phyloP scores from a whole-genome alignment of 2,888 invertebrate species.

The Drosophila falleni region DNA sequence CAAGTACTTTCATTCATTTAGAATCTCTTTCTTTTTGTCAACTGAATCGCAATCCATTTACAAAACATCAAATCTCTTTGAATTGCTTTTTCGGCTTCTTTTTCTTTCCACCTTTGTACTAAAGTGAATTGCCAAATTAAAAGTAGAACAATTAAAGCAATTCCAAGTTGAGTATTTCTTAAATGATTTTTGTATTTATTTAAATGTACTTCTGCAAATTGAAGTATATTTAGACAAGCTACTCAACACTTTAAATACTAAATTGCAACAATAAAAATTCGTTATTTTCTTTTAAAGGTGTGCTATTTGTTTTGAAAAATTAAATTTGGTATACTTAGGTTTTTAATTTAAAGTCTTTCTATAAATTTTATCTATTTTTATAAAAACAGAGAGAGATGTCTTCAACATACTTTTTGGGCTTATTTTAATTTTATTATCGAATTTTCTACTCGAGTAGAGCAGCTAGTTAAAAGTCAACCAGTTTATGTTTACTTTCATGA shows the following conservation, averaged over 20 bases:
- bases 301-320: too few relatives aligned
- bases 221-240: not conserved
- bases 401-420: not conserved
- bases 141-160: slow-evolving; percentile 11
- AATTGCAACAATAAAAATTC: not conserved
- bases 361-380: too few relatives aligned
- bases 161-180: slow-evolving; percentile 2
- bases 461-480: not conserved
- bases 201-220: not conserved
- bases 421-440: too few relatives aligned
- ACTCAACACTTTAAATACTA: not conserved
- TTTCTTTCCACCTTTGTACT: not conserved
- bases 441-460: not conserved
- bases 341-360: too few relatives aligned
- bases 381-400: not conserved
- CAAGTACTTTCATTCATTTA: slow-evolving; percentile 26
- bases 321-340: too few relatives aligned
- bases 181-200: not conserved
- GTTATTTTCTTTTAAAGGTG: not conserved
- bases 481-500: not conserved
- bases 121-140: slow-evolving; percentile 2
- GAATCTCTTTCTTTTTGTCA: slow-evolving; percentile 35
- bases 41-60: slow-evolving; percentile 31
- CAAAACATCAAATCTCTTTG: slow-evolving; percentile 17
- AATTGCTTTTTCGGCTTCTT: slow-evolving; percentile 7